phyloP scores from a whole-genome alignment of 2,113 vertebrate species.

The Camelus bactrianus region DNA sequence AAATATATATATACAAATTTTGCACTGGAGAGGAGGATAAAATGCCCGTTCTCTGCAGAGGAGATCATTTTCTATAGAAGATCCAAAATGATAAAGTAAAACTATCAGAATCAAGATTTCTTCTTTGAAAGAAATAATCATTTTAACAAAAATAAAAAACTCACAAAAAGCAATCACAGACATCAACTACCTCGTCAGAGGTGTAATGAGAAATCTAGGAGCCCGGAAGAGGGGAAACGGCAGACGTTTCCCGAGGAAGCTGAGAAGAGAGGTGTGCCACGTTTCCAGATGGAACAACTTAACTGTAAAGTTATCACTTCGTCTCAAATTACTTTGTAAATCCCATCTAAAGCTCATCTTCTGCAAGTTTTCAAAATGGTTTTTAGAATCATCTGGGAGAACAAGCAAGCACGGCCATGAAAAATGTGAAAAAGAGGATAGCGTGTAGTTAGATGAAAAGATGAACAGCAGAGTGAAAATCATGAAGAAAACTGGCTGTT shows the following conservation, averaged over 20 bases:
- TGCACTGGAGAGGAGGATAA: conserved; percentile 14
- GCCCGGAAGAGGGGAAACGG: not conserved
- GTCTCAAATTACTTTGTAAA: conserved; percentile 27
- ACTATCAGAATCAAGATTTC: not conserved
- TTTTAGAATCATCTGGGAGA: conserved; percentile 37
- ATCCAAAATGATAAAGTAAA: not conserved
- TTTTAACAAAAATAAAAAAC: not conserved
- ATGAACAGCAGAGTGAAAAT: conserved; percentile 16
- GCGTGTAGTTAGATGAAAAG: not conserved
- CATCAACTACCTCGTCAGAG: not conserved
- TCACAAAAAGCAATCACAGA: conserved; percentile 47
- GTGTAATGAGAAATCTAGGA: not conserved
- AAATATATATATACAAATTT: no score
- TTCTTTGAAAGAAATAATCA: conserved; percentile 35
- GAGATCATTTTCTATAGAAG: not conserved
- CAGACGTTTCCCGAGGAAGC: not conserved
- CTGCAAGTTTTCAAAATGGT: conserved; percentile 32
- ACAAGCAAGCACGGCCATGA: not conserved
- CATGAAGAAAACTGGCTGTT: conserved; percentile 3
- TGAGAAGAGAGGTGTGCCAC: not conserved
- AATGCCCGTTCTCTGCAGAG: not conserved
- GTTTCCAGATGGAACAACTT: conserved; percentile 14
- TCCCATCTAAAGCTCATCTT: conserved; percentile 47
- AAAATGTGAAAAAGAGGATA: not conserved
- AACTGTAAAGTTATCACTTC: not conserved